phyloP scores from a whole-genome alignment of 2,113 vertebrate species.

The Rhynchomys soricoides region DNA sequence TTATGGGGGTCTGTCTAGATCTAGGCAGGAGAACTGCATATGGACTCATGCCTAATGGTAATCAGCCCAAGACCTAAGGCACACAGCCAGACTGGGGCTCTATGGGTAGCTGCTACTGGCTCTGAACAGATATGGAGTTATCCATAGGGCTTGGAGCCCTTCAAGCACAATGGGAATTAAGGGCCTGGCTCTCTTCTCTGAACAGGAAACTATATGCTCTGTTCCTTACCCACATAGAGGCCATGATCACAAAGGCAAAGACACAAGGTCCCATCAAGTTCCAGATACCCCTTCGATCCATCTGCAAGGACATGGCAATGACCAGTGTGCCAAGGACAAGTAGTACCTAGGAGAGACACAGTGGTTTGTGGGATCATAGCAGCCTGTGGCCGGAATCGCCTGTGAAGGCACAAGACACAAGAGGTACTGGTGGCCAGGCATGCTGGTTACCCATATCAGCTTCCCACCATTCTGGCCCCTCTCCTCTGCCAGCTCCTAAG shows the following conservation, averaged over 20 bases:
- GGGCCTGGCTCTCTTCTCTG: background rate
- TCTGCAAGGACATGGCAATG: slow-evolving; percentile 96
- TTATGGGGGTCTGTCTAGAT: background rate
- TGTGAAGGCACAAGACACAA: background rate
- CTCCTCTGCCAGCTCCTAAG: background rate
- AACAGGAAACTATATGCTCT: background rate
- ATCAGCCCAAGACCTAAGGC: background rate
- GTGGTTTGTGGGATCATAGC: background rate
- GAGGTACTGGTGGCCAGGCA: background rate
- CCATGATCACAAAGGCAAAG: slow-evolving; percentile 91
- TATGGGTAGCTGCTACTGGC: too few relatives aligned
- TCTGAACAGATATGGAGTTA: background rate
- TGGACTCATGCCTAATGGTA: background rate
- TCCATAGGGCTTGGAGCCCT: background rate
- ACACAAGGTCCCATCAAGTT: slow-evolving; percentile 96
- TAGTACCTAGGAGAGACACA: slow-evolving; percentile 87
- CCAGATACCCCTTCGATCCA: slow-evolving; percentile 96
- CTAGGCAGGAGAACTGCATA: background rate
- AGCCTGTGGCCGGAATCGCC: background rate
- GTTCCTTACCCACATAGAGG: slow-evolving; percentile 92
- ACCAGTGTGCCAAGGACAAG: slow-evolving; percentile 92
- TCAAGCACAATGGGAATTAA: background rate
- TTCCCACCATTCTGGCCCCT: background rate
- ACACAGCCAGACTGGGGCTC: background rate
- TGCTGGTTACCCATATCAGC: too few relatives aligned